A percentile compares a stretch with the other conserved stretches of the same genome.
These are phyloP conservation scores for Ephestia elutella DNA, from an alignment of 1,140 invertebrate species.

Conservation along the genomic window DNA sequence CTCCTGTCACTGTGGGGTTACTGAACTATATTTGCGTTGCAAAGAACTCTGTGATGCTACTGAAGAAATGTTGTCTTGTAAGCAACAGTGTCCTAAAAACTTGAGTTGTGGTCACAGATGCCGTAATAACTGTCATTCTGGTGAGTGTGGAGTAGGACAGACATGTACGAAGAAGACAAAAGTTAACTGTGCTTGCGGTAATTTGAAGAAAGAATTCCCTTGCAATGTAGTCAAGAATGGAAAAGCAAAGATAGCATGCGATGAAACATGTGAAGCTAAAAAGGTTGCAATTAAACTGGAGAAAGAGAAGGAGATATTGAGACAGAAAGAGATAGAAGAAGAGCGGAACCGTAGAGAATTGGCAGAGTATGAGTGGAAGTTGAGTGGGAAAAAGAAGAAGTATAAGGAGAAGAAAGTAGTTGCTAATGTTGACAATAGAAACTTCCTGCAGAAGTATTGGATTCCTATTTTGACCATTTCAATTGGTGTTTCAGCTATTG, in stretches of 20 bases:
- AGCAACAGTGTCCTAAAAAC: constrained; percentile 90
- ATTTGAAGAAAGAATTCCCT: constrained; percentile 84
- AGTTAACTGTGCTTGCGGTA: constrained; percentile 84
- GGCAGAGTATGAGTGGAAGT: constrained; percentile 83
- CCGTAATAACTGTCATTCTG: constrained; percentile 83
- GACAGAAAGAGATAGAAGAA: constrained; percentile 76
- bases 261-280: constrained; percentile 77
- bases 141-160: constrained; percentile 79
- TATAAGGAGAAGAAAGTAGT: constrained; percentile 61
- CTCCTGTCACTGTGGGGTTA: constrained; percentile 87
- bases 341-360: constrained; percentile 80
- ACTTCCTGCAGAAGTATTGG: constrained; percentile 61
- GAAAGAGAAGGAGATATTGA: constrained; percentile 72
- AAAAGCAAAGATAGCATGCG: constrained; percentile 75
- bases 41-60: constrained; percentile 77
- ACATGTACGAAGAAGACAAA: constrained; percentile 87
- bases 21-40: constrained; percentile 84
- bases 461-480: constrained; percentile 49
- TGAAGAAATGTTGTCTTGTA: constrained; percentile 80
- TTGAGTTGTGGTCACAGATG: constrained; percentile 86
- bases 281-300: constrained; percentile 72
- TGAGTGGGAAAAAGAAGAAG: constrained; percentile 75
- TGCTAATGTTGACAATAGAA: constrained; percentile 48
- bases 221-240: constrained; percentile 79
- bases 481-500: constrained; percentile 32